A percentile compares a stretch with the other conserved stretches of the same genome.
phyloP scores from a whole-genome alignment of 2,113 vertebrate genomes.

The Stictonetta naevosa region DNA sequence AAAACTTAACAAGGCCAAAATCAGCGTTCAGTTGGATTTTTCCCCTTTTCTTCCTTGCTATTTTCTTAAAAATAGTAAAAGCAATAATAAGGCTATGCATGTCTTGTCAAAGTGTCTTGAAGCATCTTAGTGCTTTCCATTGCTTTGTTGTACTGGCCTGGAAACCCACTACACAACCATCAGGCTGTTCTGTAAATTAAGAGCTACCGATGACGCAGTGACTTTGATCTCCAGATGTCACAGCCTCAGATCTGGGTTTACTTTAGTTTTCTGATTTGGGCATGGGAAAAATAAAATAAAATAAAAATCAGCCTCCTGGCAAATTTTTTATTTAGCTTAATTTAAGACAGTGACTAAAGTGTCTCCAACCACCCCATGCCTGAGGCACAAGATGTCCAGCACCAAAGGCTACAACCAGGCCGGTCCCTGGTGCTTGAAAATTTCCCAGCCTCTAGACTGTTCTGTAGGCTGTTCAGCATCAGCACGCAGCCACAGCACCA shows the following conservation, averaged over 20 bases:
- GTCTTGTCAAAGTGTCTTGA: neutral
- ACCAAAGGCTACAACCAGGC: fast-evolving
- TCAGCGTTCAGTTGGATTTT: neutral
- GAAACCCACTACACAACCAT: neutral
- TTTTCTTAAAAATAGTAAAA: neutral
- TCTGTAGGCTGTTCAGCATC: neutral
- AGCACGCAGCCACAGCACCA: neutral
- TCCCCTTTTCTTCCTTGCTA: neutral
- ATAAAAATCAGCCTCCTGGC: neutral
- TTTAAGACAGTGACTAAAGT: neutral
- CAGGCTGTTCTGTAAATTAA: neutral
- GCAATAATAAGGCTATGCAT: neutral
- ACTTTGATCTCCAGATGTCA: neutral
- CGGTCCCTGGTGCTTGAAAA: neutral
- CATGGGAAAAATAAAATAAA: neutral
- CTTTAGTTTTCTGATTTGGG: neutral
- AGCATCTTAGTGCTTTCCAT: neutral
- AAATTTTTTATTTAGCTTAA: neutral
- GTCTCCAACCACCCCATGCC: neutral
- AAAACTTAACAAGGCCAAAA: neutral
- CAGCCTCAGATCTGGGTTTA: neutral
- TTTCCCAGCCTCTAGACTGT: neutral
- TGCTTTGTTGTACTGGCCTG: neutral
- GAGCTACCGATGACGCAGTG: neutral
- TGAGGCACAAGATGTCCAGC: neutral